phyloP scores from a whole-genome alignment of 2,113 vertebrate species.

The Pterophyllum scalare region DNA sequence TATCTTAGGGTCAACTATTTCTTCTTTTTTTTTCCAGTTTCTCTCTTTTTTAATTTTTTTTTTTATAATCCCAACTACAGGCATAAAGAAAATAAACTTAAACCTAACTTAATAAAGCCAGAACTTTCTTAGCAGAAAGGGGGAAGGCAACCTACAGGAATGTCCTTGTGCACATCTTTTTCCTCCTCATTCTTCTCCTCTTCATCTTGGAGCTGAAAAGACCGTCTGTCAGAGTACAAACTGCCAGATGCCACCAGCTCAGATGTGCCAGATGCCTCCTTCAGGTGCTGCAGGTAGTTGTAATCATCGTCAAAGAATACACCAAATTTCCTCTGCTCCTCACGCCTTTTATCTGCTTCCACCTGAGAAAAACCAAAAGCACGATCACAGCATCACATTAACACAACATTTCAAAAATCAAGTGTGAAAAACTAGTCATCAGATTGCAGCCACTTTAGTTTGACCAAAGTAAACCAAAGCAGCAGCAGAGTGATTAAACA shows the following conservation, averaged over 20 bases:
- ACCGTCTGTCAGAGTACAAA: constrained; percentile 9
- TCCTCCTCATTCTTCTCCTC: constrained; percentile 64
- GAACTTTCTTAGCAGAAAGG: no score
- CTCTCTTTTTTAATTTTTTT: no score
- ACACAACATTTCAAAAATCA: rapidly evolving
- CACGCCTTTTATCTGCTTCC: constrained; percentile 82
- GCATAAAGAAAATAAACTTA: no score
- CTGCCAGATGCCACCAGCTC: constrained; percentile 84
- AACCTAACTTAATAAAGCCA: no score
- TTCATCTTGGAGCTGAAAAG: constrained; percentile 47
- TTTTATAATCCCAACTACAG: no score
- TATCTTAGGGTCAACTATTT: no score
- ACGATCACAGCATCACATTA: background rate
- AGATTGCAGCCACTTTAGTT: no score
- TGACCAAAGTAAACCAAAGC: background rate
- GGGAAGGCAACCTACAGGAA: constrained; percentile 69
- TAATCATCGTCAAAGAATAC: constrained; percentile 98
- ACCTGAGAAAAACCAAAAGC: constrained; percentile 53
- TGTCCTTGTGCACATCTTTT: background rate
- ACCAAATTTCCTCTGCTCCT: constrained; percentile 90
- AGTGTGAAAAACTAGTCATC: background rate
- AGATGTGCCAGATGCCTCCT: constrained; percentile 77
- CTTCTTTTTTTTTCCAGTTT: no score
- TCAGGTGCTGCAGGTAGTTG: constrained; percentile 96
- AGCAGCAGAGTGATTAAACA: background rate